Evolutionary conservation across 2,888 invertebrate species (phyloP), one percentile per base, ranked within the genome.

Genomic region (Imbricaverruca yamaguchii): DNA sequence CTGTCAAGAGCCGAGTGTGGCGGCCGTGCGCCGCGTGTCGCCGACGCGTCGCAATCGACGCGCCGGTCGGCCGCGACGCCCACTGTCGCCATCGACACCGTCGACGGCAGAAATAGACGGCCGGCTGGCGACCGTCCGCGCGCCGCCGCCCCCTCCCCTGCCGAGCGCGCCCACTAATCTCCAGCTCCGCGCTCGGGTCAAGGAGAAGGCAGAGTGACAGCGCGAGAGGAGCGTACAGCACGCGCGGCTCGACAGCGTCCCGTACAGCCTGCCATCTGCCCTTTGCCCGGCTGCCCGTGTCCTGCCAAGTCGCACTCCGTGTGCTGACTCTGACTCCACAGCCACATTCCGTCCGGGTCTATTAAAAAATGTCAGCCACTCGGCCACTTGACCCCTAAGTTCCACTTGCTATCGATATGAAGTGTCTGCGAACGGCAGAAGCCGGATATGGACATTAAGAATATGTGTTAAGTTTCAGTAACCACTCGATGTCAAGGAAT

Each of bases 131-230:
- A 69, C 39, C 69, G 23, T 0, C 23, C 23, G 0, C 39, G 39
- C 39, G 15, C 8, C 61, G 39, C 15, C 69, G 15, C n/a, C 65
- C n/a, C 18, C 8, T 25, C 23, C 67, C 10, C 10, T 65, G 4
- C 23, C 11, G 11, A 9, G 23, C 23, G 10, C 23, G 23, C 13
- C 39, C 69, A 9, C 23, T 69, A 18, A 39, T 15, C 69, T 3
- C 39, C 69, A 39, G 39, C 69, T 63, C 69, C 15, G 69, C 12
- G 25, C 13, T 69, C 69, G 39, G 69, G 69, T 69, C 69, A 69
- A 69, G 69, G 69, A 69, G 69, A 69, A 69, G 69, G 69, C 69
- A 7, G 69, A 39, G 23, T 69, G 69, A 39, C 69, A 39, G 69
- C 69, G 39, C 39, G 39, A 69, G 69, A 39, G 39, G 67, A 13